Conservation (phyloP, 2,113 vertebrate species). For the Eubucco bourcierii region DNA sequence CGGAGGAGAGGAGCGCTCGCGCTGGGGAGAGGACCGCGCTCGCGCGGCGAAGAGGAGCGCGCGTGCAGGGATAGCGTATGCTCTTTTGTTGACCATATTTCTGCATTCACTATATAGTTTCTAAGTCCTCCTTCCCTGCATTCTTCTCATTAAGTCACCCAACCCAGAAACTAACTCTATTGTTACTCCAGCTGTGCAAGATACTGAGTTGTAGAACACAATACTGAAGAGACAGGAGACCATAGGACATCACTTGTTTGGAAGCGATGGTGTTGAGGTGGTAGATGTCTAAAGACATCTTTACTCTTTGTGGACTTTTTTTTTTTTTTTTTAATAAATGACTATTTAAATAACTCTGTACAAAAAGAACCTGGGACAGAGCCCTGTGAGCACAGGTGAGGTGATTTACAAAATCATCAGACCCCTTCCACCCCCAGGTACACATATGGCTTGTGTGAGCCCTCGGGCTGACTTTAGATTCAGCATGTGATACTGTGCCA, state of each 20-base stretch:
- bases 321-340: too few species aligned
- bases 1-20: too few species aligned
- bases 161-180: neutral
- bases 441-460: neutral
- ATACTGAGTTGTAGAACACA: neutral
- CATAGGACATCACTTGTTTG: neutral
- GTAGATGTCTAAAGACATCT: neutral
- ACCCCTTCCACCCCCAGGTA: neutral
- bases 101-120: neutral
- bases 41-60: too few species aligned
- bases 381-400: too few species aligned
- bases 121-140: neutral
- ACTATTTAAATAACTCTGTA: too few species aligned
- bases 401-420: neutral
- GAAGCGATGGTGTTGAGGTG: rapidly evolving
- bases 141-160: neutral
- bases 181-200: neutral
- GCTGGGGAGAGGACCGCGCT: too few species aligned
- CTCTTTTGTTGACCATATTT: neutral
- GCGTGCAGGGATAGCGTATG: too few species aligned
- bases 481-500: neutral
- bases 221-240: neutral
- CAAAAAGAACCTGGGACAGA: too few species aligned
- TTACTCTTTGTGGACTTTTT: neutral
- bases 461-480: neutral